Conservation (phyloP, 2,888 invertebrate species). For the Pteria penguin region DNA sequence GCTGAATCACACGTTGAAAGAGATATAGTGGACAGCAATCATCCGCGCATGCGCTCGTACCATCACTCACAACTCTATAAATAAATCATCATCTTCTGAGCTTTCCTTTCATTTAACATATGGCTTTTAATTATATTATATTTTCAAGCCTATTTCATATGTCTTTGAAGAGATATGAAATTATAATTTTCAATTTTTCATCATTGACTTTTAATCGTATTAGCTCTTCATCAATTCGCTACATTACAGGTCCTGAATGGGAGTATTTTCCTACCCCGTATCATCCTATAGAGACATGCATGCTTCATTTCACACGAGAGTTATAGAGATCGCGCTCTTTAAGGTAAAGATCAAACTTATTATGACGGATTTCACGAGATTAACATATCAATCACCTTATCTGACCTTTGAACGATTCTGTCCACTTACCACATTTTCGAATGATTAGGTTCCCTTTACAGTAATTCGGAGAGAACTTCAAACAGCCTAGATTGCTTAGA, state of each 20-base stretch:
- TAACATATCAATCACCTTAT: no score
- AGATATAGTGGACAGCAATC: not conserved
- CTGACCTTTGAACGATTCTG: no score
- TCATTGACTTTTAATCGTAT: conserved; percentile 1
- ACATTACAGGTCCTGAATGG: not conserved
- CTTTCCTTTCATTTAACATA: not conserved
- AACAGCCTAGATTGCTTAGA: no score
- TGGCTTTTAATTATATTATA: not conserved
- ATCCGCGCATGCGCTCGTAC: not conserved
- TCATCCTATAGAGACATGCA: not conserved
- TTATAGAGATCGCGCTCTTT: no score
- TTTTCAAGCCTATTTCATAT: not conserved
- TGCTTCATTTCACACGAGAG: not conserved
- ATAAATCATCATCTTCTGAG: not conserved
- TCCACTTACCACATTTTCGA: no score
- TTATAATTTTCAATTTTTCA: not conserved
- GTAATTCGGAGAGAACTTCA: no score
- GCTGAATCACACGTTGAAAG: not conserved
- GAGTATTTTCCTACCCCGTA: not conserved
- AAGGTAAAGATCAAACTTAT: no score
- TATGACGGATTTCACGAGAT: no score
- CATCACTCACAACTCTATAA: not conserved
- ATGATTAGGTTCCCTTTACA: no score
- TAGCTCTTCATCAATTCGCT: not conserved
- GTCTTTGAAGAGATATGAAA: not conserved